These are phyloP conservation scores for Rotaria magnacalcarata DNA, from an alignment of 2,888 invertebrate genomes.

Conservation along the genomic window DNA sequence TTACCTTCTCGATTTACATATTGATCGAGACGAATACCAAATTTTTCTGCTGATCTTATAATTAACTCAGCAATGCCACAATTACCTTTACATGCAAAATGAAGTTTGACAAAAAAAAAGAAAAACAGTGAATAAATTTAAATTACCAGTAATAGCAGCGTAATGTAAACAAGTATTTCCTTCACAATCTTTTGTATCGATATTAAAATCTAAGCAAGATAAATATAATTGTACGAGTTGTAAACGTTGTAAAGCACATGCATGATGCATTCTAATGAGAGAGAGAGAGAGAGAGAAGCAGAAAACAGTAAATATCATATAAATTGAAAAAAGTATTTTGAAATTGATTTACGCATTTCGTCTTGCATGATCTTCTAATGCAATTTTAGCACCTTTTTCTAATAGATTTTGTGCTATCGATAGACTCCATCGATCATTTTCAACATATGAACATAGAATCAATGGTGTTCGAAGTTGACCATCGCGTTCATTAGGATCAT, in stretches of 20 bases:
- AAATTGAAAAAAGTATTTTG: background rate
- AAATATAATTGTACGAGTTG: background rate
- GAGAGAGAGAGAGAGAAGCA: background rate
- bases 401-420: slow-evolving; percentile 54
- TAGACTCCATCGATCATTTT: slow-evolving; percentile 53
- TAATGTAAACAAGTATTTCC: slow-evolving; percentile 58
- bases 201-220: slow-evolving; percentile 51
- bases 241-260: slow-evolving; percentile 15
- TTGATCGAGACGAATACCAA: background rate
- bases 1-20: slow-evolving; percentile 27
- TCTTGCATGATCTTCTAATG: slow-evolving; percentile 49
- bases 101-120: too few relatives aligned
- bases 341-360: background rate
- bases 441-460: slow-evolving; percentile 54
- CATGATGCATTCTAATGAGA: slow-evolving; percentile 10
- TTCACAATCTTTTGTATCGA: slow-evolving; percentile 52
- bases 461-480: slow-evolving; percentile 51
- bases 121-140: background rate
- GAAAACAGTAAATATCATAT: background rate
- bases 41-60: background rate
- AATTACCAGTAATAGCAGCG: slow-evolving; percentile 49
- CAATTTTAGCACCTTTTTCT: slow-evolving; percentile 53
- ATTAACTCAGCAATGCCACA: slow-evolving; percentile 24
- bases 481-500: slow-evolving; percentile 34
- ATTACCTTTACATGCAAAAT: background rate